Evolutionary conservation across 2,797 vertebrate species (phyloP).

Genomic region (Hipposideros larvatus): DNA sequence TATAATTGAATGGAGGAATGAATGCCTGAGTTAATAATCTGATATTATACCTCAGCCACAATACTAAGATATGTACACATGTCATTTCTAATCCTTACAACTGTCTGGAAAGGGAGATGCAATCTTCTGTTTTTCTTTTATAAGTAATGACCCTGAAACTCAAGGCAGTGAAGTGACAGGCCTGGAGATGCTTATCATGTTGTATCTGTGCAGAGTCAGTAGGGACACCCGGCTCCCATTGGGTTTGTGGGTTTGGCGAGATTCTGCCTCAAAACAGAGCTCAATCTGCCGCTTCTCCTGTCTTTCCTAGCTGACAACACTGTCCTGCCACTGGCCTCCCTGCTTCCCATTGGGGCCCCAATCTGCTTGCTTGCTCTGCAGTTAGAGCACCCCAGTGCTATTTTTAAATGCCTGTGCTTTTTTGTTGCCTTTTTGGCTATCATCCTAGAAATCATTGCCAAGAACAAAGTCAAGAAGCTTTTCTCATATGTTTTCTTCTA

Average conservation of each 20-base stretch:
- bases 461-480: background rate
- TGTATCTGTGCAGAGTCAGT: background rate
- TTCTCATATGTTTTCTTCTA: background rate
- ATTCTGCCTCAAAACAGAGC: background rate
- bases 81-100: background rate
- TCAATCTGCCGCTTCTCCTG: background rate
- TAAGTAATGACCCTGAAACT: background rate
- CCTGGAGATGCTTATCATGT: background rate
- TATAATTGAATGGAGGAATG: background rate
- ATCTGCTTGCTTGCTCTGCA: background rate
- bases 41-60: too few relatives aligned
- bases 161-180: background rate
- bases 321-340: background rate
- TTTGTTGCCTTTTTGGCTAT: background rate
- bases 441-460: background rate
- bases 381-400: background rate
- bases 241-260: background rate
- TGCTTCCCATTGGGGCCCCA: background rate
- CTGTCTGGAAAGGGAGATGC: background rate
- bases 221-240: background rate
- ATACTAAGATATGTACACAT: background rate
- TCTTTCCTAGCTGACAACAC: background rate
- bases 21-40: background rate
- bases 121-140: background rate
- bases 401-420: background rate